Evolutionary conservation across 2,113 vertebrate species (phyloP), one percentile per base, ranked within the genome.

Genomic region (Perca flavescens): DNA sequence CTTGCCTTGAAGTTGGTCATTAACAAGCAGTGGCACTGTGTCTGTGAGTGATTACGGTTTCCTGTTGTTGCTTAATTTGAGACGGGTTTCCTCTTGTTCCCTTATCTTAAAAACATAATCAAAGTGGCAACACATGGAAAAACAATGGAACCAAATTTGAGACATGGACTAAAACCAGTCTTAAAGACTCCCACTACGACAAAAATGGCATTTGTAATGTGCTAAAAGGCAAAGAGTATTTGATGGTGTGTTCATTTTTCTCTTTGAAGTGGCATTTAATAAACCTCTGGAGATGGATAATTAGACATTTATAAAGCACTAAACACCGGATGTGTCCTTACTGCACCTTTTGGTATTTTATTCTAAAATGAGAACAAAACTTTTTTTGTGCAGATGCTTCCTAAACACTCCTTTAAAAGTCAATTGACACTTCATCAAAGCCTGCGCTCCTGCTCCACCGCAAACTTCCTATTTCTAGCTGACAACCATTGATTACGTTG

Each of bases 41-140:
- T 92, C 90, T 92, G 90, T 86, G 80, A 94, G 58, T 89, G 93
- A 95, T 94, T 90, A 92, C 93, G 62, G 86, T 91, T 94, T 96
- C 95, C 95, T 96, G 94, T 93, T 93, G 92, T 92, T 92, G 94
- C 64, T 90, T 92, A 84, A 88, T 89, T 93, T 91, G 84, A 90
- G 93, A 91, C 89, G 70, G 88, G 75, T 92, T 94, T 95, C 94
- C 92, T 86, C 92, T 93, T 86, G 91, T 92, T 73, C 50, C 7
- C 79, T 80, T 92, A 94, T 91, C 78, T 78, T 31, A 5, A 68
- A 87, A 63, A 82, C 63, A 85, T 72, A 80, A 86, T 89, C 71
- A 89, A 82, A 88, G 88, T 46, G 25, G 77, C 54, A 17, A 49
- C 78, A 77, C 70, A 50, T 49, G 43, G 57, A 14, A 50, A 84